Base-by-base conservation (phyloP, 2,888 invertebrate species). In the Abrostola tripartita region DNA sequence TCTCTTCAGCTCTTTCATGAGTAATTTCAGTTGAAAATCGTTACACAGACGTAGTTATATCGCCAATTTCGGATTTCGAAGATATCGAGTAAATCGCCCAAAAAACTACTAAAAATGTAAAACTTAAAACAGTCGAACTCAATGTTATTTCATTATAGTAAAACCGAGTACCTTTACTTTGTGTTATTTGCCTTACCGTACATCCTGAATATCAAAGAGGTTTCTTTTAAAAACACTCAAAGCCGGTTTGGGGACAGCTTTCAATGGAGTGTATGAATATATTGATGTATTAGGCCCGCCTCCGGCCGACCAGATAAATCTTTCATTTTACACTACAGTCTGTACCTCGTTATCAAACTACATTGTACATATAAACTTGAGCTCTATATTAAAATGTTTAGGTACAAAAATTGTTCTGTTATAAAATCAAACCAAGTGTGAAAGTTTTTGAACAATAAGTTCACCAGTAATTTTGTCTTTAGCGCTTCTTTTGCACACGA, bases 231-330 rank as follows among this genome's bases (percentile, higher is more conserved):
- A 90, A 91, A 90, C 85, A 90, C 86, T 87, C 84, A 80, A 81
- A 85, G 83, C 81, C 79, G 83, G 86, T 85, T 88, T 80, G 81
- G 85, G 79, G 85, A 83, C 85, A 81, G 86, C 88, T 89, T 90
- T 91, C 91, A 91, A 89, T 90, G 81, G 85, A 86, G 82, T 84
- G 84, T 86, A 88, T 89, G 90, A 91, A 91, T 91, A 86, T 90
- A 91, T 92, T 89, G 90, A 90, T 87, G 78, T 84, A 78, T 66
- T 72, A 79, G 81, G 83, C 83, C 84, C 84, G 79, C 79, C 77
- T 83, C 79, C 76, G 79, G 76, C 73, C 67, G 65, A 73, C 73
- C 71, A 85, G 85, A 91, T 91, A 92, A 91, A 92, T 90, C 88
- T 89, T 91, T 90, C 85, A 88, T 90, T 90, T 91, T 86, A 88